Evolutionary conservation across 1,140 invertebrate species (phyloP), one percentile per base, ranked within the genome.

Genomic region (Brachionus plicatilis): DNA sequence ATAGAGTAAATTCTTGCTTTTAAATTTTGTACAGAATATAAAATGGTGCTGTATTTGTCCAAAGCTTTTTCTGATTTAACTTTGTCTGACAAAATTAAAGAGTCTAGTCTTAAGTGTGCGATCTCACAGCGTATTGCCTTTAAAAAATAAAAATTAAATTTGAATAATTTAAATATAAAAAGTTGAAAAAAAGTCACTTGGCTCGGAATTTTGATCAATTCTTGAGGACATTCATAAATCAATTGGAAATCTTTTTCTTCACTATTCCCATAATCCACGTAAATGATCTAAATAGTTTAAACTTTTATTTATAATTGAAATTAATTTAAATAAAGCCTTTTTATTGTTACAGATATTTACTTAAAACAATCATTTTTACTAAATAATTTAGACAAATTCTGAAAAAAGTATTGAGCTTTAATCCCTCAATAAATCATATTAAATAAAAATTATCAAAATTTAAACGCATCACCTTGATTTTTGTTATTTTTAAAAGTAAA

Each of bases 1-100:
- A 82, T 82, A n/a, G 79, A 82, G 27, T 82, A 82, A n/a, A 82
- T 17, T 29, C 43, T 76, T 27, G 72, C 72, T 50, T 50, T 47
- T 76, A 76, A 50, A 76, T 76, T 50, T 14, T 76, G 20, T 27
- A 76, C 11, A 27, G 41, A 50, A 24, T 47, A 76, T 12, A 76
- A 47, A 14, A 76, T 11, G 14, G 72, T 50, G 27, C 72, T 76
- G 12, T 24, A 76, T 76, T 76, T 47, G 8, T 76, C 45, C 24
- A 76, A 27, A 9, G 72, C 72, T 50, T 76, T 47, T 24, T 47
- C 20, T 27, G 20, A 50, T 76, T n/a, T 76, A 29, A 24, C 43
- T 24, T 29, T 47, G n/a, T 24, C 27, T 27, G 24, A 45, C 5
- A 27, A 24, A 29, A 50, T 50, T 12, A 76, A n/a, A 4, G 41